Percentiles rank a stretch among this genome's conserved stretches.
Evolutionary conservation across 2,797 vertebrate species (phyloP).

Genomic region (Netta rufina): DNA sequence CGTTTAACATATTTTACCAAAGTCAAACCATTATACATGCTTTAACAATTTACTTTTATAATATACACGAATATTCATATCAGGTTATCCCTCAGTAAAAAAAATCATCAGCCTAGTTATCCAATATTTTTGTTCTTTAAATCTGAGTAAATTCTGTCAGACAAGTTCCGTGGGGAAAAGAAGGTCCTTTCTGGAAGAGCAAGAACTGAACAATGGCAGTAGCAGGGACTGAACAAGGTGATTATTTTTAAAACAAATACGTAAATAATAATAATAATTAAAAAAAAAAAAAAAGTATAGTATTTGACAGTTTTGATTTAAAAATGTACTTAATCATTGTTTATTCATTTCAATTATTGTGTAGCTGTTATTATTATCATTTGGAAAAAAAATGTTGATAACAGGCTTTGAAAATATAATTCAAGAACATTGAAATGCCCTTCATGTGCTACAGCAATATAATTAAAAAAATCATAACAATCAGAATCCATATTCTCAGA

Average conservation of each 20-base stretch:
- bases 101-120: not conserved
- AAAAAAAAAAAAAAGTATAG: not conserved
- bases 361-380: not conserved
- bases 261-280: not conserved
- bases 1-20: not conserved
- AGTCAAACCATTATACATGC: not conserved
- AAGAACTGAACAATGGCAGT: not conserved
- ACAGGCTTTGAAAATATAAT: not conserved
- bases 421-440: not conserved
- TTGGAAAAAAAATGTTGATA: not conserved
- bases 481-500: not conserved
- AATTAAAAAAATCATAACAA: not conserved
- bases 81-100: not conserved
- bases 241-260: not conserved
- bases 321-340: rapidly evolving
- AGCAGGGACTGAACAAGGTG: not conserved
- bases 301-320: not conserved
- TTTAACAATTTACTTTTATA: not conserved
- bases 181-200: not conserved
- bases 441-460: not conserved
- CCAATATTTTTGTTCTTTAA: not conserved
- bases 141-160: not conserved
- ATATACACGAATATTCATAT: not conserved
- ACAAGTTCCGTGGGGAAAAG: not conserved
- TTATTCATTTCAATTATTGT: not conserved